Conservation (phyloP, 2,888 invertebrate species). For the Ptilodon capucinus region DNA sequence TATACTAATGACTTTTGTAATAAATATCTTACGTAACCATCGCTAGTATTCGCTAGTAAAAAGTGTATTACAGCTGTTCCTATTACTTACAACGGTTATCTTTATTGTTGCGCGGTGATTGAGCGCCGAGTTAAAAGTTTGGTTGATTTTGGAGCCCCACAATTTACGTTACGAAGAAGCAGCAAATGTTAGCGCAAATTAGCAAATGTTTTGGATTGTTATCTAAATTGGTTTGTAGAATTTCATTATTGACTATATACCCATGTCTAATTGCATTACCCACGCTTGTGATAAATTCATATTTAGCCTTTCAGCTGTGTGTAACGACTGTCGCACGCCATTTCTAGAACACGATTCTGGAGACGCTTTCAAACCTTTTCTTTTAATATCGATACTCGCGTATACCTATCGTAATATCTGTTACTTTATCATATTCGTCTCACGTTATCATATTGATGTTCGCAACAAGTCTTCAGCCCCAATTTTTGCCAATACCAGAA, state of each 20-base stretch:
- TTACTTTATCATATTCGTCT: too few species aligned
- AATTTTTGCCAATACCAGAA: too few species aligned
- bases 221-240: neutral
- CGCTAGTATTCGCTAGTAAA: slow-evolving; percentile 11
- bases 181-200: too few species aligned
- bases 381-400: neutral
- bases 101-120: slow-evolving; percentile 15
- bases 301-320: neutral
- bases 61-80: slow-evolving; percentile 11
- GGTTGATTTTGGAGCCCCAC: slow-evolving; percentile 4
- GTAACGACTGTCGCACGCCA: neutral
- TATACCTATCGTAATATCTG: too few species aligned
- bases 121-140: slow-evolving; percentile 7
- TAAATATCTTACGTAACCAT: slow-evolving; percentile 20
- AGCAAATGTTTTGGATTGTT: neutral
- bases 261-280: neutral
- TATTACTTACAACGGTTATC: slow-evolving; percentile 14
- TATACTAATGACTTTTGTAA: slow-evolving; percentile 7
- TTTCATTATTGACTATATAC: neutral
- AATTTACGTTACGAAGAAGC: neutral
- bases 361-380: neutral
- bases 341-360: neutral
- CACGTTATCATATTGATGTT: neutral
- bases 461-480: neutral
- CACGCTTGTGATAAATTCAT: neutral